phyloP scores from a whole-genome alignment of 2,888 invertebrate species.

The Leptarthrus brevirostris region DNA sequence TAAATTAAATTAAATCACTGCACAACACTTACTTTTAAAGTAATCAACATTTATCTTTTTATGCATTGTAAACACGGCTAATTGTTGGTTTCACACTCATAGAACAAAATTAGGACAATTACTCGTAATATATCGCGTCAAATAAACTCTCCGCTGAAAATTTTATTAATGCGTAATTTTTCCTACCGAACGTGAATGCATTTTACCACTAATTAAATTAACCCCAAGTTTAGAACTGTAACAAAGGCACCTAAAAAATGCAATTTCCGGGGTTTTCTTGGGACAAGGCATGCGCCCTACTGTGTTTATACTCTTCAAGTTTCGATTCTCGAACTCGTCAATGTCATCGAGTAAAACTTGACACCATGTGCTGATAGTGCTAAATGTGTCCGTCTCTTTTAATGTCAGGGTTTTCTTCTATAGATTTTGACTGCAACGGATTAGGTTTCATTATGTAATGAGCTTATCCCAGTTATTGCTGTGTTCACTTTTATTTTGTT shows the following conservation, averaged over 20 bases:
- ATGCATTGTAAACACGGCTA: conserved; percentile 20
- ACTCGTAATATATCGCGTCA: background rate
- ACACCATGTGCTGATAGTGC: conserved; percentile 41
- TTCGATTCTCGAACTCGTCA: conserved; percentile 37
- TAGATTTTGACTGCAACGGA: conserved; percentile 1
- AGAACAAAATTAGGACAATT: background rate
- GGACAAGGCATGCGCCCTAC: conserved; percentile 22
- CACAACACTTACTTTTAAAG: conserved; percentile 48
- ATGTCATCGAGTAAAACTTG: conserved; percentile 31
- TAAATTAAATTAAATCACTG: background rate
- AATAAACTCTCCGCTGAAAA: background rate
- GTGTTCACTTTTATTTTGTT: background rate
- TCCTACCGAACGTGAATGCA: background rate
- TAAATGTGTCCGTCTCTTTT: conserved; percentile 14
- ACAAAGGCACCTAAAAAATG: background rate
- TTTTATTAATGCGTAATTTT: conserved; percentile 22
- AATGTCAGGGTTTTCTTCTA: conserved; percentile 30
- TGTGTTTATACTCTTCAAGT: conserved; percentile 6
- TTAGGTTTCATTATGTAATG: conserved; percentile 26
- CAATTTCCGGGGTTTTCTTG: background rate
- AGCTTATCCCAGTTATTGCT: background rate
- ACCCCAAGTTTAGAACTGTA: background rate
- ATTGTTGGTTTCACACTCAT: background rate
- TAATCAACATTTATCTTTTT: conserved; percentile 51
- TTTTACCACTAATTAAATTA: conserved; percentile 37